Base-by-base conservation (phyloP, 92 coral and sea anemone genomes). In the Bergia sp. region DNA sequence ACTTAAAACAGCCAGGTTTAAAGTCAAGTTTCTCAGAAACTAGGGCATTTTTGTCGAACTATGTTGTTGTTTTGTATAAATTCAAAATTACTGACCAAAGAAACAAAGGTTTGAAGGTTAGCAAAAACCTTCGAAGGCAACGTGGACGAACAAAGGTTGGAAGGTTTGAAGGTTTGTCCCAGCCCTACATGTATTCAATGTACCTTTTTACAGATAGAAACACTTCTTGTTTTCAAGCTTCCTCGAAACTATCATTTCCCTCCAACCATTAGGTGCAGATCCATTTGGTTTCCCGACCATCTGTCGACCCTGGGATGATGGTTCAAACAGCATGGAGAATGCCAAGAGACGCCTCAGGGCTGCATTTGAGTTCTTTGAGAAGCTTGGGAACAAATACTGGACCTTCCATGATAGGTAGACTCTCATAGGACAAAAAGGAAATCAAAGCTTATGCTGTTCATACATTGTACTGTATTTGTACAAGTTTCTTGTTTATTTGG, bases 211-310 rank as follows among this genome's bases (percentile, higher is more conserved):
- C 15, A 10, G 58, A 1, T 10, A 11, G 2, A 53, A 53, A 53
- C 12, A 1, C 15, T 5, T 53, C 2, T 53, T 11, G 29, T 29
- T 11, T 53, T 8, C 1, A 50, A 50, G 13, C 16, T 76, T 38
- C 45, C 1, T 36, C 41, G 37, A 78, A 78, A 0, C 0, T 43
- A 50, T 23, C 23, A 11, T 80, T 7, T 49, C 71, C 2, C 12
- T 37, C 8, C 3, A 58, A 29, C 7, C 65, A 20, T 3, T 40
- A 95, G 98, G 98, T 29, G 96, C 96, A 61, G 98, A 95, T 87
- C 98, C 96, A 66, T 95, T 95, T 90, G 98, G 98, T 78, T 95
- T 92, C 44, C 98, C 98, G 2, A 95, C 98, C 40, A 79, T 95
- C 43, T 85, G 91, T 37, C 87, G 98, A 21, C 96, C 96, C 58